These are phyloP conservation scores for Puffinus mauretanicus DNA, from an alignment of 2,113 vertebrate genomes.

Conservation along the genomic window DNA sequence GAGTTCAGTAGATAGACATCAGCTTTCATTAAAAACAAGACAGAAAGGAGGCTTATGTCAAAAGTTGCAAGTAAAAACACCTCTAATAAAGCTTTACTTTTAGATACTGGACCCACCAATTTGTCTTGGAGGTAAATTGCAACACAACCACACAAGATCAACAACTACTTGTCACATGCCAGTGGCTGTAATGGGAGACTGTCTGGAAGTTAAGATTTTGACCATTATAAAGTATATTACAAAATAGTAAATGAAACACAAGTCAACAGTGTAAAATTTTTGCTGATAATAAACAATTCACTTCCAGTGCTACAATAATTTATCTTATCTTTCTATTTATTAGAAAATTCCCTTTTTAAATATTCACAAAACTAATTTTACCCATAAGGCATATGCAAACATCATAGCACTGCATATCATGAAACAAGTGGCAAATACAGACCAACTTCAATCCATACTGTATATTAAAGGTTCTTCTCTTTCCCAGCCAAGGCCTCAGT, in stretches of 20 bases:
- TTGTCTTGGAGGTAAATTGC: not conserved
- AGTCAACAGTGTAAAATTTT: not conserved
- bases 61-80: fast-evolving
- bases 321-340: not conserved
- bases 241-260: not conserved
- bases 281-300: not conserved
- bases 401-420: not conserved
- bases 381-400: not conserved
- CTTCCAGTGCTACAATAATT: not conserved
- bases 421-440: not conserved
- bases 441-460: not conserved
- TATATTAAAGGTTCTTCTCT: not conserved
- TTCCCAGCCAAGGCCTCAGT: not conserved
- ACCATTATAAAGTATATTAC: not conserved
- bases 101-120: not conserved
- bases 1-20: not conserved
- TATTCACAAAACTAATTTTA: not conserved
- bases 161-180: not conserved
- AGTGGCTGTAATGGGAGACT: not conserved
- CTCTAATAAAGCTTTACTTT: not conserved
- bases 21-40: not conserved
- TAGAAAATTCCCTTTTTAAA: not conserved
- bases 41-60: not conserved
- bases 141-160: not conserved
- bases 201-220: not conserved